These are phyloP conservation scores for Rissa tridactyla DNA, from an alignment of 2,113 vertebrate genomes.

Conservation along the genomic window DNA sequence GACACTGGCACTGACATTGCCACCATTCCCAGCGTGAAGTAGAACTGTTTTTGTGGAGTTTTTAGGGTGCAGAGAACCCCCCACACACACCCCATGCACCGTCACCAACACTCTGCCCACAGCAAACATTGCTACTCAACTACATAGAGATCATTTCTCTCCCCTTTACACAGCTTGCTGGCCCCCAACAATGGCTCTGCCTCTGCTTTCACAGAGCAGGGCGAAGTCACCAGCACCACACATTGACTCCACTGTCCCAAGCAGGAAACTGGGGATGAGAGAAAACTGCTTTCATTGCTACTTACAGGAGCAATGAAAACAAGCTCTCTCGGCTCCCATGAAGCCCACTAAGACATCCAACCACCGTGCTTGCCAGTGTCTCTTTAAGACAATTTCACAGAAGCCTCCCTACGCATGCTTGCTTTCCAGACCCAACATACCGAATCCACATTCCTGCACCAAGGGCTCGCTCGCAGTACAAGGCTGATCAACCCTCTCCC, in stretches of 20 bases:
- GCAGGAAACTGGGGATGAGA: neutral
- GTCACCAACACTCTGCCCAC: neutral
- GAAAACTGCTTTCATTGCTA: neutral
- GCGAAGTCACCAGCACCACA: neutral
- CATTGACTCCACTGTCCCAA: neutral
- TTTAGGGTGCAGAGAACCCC: neutral
- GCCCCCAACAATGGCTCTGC: neutral
- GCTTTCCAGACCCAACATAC: neutral
- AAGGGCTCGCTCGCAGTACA: neutral
- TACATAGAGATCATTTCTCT: neutral
- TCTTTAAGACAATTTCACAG: neutral
- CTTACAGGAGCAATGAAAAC: neutral
- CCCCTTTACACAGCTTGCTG: neutral
- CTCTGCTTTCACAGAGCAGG: neutral
- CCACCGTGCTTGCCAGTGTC: neutral
- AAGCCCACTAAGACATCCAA: neutral
- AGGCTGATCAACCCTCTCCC: neutral
- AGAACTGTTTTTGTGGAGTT: fast-evolving
- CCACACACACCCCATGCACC: fast-evolving
- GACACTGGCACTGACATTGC: fast-evolving
- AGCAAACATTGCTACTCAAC: neutral
- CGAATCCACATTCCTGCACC: neutral
- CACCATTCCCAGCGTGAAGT: neutral
- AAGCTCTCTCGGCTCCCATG: neutral
- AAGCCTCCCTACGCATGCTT: neutral